phyloP scores from a whole-genome alignment of 2,888 invertebrate genomes.

The Heteromurus nitidus region DNA sequence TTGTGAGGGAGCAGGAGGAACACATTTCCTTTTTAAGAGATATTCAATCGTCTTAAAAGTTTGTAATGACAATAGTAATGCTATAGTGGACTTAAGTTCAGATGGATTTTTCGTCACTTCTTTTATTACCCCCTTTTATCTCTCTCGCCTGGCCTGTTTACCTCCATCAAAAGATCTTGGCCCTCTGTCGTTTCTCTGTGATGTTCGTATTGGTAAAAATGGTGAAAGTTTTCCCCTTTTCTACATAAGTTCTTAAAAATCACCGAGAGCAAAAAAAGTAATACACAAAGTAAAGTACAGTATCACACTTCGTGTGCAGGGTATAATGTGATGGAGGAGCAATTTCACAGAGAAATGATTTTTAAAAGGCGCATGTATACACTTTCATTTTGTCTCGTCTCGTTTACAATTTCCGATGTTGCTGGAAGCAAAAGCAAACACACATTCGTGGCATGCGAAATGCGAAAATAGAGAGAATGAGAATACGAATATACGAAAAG shows the following conservation, averaged over 20 bases:
- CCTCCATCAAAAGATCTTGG: background rate
- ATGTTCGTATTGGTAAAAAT: background rate
- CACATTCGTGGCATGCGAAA: too few relatives aligned
- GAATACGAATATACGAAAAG: too few relatives aligned
- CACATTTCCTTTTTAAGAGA: background rate
- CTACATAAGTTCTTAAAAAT: background rate
- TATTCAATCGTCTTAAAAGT: conserved; percentile 3
- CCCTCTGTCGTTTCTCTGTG: background rate
- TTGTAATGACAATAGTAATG: conserved; percentile 21
- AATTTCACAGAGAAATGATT: conserved; percentile 35
- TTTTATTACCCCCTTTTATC: conserved; percentile 24
- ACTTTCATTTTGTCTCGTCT: conserved; percentile 23
- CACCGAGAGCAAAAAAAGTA: background rate
- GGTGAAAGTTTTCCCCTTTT: conserved; percentile 16
- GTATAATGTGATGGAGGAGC: conserved; percentile 19
- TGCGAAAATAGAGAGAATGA: background rate
- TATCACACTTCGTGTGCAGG: background rate
- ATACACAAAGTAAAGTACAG: background rate
- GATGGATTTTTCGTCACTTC: background rate
- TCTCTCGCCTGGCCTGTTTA: background rate
- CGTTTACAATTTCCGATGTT: background rate
- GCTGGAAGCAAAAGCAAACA: background rate
- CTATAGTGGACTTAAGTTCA: background rate
- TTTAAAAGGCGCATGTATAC: conserved; percentile 19
- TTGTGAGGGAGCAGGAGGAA: background rate